phyloP scores from a whole-genome alignment of 2,113 vertebrate genomes.

The Chaetops frenatus region DNA sequence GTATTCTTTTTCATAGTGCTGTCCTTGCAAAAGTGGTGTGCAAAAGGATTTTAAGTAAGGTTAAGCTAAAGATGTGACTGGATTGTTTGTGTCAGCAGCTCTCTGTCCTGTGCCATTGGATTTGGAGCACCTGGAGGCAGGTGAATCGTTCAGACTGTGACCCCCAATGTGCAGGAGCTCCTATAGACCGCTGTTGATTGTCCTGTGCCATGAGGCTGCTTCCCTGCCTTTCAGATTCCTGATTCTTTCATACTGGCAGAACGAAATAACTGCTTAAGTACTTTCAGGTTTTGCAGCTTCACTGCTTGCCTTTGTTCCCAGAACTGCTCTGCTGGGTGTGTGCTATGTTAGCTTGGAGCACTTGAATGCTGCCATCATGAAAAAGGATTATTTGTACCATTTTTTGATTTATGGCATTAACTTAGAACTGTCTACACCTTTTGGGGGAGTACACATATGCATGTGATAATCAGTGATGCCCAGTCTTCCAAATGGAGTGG shows the following conservation, averaged over 20 bases:
- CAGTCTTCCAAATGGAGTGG: not conserved
- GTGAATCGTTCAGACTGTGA: not conserved
- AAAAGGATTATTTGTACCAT: not conserved
- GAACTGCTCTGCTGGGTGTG: not conserved
- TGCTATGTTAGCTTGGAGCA: not conserved
- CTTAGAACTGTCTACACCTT: not conserved
- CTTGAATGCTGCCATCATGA: not conserved
- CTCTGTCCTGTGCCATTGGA: not conserved
- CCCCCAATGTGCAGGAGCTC: not conserved
- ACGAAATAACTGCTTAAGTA: not conserved
- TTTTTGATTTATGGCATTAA: not conserved
- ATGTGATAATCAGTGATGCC: not conserved
- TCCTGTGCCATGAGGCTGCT: not conserved
- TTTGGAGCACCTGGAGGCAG: not conserved
- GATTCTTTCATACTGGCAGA: not conserved
- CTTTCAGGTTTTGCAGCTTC: not conserved
- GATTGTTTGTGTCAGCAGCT: not conserved
- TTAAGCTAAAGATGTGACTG: not conserved
- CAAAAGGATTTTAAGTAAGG: not conserved
- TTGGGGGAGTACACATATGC: not conserved
- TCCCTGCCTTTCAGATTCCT: not conserved
- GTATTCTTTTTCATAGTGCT: not conserved
- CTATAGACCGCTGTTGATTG: accelerated
- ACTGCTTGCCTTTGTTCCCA: not conserved
- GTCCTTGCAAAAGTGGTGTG: not conserved